Conservation (phyloP, 1,140 invertebrate genomes). For the Heliconius hewitsoni region DNA sequence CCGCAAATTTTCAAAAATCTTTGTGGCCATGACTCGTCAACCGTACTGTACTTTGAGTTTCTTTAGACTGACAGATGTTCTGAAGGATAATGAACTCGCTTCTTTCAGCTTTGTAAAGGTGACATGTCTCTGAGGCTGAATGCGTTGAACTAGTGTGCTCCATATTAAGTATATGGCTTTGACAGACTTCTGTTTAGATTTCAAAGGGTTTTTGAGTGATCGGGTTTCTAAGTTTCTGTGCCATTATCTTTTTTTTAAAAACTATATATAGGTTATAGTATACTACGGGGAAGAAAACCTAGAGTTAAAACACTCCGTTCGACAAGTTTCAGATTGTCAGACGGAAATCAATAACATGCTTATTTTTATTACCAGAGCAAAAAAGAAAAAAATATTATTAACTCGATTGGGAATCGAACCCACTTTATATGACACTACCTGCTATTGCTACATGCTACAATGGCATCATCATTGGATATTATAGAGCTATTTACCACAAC, state of each 20-base stretch:
- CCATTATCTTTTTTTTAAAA: neutral
- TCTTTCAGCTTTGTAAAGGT: slow-evolving; percentile 12
- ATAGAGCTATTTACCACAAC: neutral
- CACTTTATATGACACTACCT: no score
- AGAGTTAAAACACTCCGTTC: no score
- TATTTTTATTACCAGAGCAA: no score
- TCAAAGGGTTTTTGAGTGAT: slow-evolving; percentile 1
- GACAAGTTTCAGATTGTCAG: no score
- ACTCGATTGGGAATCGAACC: no score
- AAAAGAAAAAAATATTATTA: no score
- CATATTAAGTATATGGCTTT: slow-evolving; percentile 3
- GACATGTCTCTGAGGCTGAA: slow-evolving; percentile 10
- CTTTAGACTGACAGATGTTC: slow-evolving; percentile 1
- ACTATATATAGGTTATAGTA: no score
- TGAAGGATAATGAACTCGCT: neutral
- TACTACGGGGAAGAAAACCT: no score
- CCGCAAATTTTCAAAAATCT: no score
- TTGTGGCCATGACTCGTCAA: no score
- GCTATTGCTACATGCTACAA: neutral
- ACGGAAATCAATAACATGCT: no score
- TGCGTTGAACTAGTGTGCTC: slow-evolving; percentile 1
- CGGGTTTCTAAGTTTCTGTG: neutral
- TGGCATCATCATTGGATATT: no score
- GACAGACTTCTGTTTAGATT: neutral
- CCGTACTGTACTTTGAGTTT: neutral